Percentiles rank a stretch among this genome's conserved stretches.
These are phyloP conservation scores for Virgularia gustaviana DNA, from an alignment of 92 coral and sea anemone genomes.

Conservation along the genomic window DNA sequence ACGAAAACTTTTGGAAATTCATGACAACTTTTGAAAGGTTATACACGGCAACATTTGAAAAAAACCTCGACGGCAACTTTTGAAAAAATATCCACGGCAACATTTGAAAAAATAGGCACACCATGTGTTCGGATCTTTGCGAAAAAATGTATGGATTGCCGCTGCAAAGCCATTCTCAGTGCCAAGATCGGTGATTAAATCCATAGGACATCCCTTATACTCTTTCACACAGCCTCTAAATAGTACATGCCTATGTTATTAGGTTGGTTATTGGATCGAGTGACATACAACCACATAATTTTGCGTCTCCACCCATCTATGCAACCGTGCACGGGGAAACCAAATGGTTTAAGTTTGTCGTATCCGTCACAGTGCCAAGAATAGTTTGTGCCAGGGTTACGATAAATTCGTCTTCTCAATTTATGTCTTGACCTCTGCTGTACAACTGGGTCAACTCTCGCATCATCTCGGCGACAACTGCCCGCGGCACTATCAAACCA, in stretches of 20 bases:
- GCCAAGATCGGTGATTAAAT: conserved; percentile 27
- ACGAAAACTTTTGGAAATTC: too few species aligned
- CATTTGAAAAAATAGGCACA: too few species aligned
- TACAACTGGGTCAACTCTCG: conserved; percentile 55
- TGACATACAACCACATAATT: conserved; percentile 33
- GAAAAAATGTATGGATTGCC: conserved; percentile 32
- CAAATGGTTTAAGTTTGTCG: too few species aligned
- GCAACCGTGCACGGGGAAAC: too few species aligned
- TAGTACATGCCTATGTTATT: conserved; percentile 33
- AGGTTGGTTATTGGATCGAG: conserved; percentile 36
- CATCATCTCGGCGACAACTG: conserved; percentile 35
- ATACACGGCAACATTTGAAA: too few species aligned
- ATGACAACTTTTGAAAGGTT: too few species aligned
- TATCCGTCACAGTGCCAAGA: conserved; percentile 57
- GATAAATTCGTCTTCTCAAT: conserved; percentile 52
- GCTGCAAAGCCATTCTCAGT: conserved; percentile 38
- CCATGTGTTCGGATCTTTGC: background rate
- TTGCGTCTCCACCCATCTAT: too few species aligned
- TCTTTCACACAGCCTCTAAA: too few species aligned
- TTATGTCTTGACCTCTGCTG: conserved; percentile 46
- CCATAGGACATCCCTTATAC: too few species aligned
- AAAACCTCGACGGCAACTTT: too few species aligned
- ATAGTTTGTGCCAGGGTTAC: conserved; percentile 43
- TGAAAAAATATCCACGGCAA: too few species aligned
- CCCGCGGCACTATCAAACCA: conserved; percentile 40